A percentile compares a stretch with the other conserved stretches of the same genome.
phyloP scores from a whole-genome alignment of 2,888 invertebrate genomes.

The Papilio elwesi region DNA sequence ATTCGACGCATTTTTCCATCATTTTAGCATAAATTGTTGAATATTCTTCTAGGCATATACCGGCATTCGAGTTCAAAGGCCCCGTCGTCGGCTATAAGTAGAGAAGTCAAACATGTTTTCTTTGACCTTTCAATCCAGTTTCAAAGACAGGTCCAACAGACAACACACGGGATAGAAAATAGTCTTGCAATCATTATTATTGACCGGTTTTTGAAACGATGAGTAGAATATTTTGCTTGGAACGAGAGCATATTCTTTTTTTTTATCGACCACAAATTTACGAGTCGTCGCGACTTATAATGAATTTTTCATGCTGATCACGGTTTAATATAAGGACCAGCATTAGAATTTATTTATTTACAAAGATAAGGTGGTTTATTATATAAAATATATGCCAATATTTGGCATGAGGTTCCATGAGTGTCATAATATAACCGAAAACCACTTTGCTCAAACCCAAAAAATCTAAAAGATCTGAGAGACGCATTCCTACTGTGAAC shows the following conservation, averaged over 20 bases:
- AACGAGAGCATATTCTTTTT: neutral
- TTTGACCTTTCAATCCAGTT: conserved; percentile 30
- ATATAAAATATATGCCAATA: no score
- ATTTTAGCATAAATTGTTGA: neutral
- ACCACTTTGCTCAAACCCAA: no score
- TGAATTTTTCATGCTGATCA: neutral
- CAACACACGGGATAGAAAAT: neutral
- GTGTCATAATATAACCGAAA: no score
- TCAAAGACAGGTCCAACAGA: conserved; percentile 4
- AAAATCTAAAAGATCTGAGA: no score
- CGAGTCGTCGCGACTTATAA: neutral
- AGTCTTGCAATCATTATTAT: neutral
- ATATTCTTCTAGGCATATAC: neutral
- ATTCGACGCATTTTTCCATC: neutral
- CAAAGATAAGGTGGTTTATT: no score
- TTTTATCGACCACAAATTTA: neutral
- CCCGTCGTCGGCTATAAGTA: conserved; percentile 9
- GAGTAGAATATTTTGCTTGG: neutral
- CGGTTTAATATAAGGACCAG: no score
- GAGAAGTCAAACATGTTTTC: conserved; percentile 35
- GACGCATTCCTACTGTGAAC: no score
- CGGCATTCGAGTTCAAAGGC: conserved; percentile 31
- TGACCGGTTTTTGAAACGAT: neutral
- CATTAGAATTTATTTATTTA: no score
- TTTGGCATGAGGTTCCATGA: no score